Percentiles rank a stretch among this genome's conserved stretches.
phyloP scores from a whole-genome alignment of 2,888 invertebrate genomes.

The Chrysotoxum bicinctum region DNA sequence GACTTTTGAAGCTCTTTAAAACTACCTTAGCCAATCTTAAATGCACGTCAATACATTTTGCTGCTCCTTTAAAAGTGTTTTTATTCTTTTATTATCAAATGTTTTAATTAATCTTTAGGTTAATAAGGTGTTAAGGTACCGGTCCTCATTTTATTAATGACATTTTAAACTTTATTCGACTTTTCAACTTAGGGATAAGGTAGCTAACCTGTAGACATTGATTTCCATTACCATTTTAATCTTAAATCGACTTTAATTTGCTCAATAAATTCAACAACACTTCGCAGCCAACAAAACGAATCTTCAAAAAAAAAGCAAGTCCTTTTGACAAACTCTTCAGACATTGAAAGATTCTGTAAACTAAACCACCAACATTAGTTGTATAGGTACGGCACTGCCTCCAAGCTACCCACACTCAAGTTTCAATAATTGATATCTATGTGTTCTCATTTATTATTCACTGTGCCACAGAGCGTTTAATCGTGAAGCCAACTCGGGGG shows the following conservation, averaged over 20 bases:
- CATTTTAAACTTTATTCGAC: not conserved
- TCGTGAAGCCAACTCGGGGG: constrained; percentile 39
- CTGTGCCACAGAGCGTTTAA: constrained; percentile 25
- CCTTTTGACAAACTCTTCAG: constrained; percentile 2
- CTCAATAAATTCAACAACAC: not conserved
- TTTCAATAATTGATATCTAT: constrained; percentile 32
- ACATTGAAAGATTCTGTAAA: constrained; percentile 1
- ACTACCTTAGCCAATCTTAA: no score
- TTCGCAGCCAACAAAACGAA: not conserved
- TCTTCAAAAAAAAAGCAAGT: not conserved
- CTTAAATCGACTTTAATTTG: not conserved
- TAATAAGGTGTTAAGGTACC: no score
- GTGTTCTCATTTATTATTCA: constrained; percentile 47
- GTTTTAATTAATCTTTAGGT: no score
- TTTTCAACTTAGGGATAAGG: not conserved
- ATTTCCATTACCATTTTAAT: not conserved
- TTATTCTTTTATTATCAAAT: no score
- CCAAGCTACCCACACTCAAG: not conserved
- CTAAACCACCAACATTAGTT: not conserved
- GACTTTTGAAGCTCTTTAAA: no score
- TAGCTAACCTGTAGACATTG: not conserved
- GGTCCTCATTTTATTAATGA: no score
- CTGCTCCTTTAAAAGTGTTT: no score
- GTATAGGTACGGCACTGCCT: not conserved
- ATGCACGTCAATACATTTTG: no score